Evolutionary conservation across 1,140 invertebrate genomes (phyloP), one percentile per base, ranked within the genome.

Genomic region (Brachionus sp.): DNA sequence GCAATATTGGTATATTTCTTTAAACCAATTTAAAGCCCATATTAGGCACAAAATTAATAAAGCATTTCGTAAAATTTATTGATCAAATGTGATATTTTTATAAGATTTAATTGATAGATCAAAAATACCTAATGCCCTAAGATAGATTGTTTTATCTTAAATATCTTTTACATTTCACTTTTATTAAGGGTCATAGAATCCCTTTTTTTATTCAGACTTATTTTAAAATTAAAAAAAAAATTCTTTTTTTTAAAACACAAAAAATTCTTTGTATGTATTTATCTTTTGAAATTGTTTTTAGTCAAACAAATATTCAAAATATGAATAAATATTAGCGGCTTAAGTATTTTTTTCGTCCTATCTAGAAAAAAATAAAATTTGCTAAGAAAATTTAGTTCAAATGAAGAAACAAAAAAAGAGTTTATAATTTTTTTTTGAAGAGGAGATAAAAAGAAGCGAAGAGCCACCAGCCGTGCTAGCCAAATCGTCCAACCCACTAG

Each of bases 1-100:
- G 50, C 50, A 57, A 57, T 57, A 57, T 57, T 57, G 50, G 50
- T 57, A 57, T 57, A 23, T 57, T 57, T 57, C 19, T 57, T 57
- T 57, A n/a, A 1, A 23, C 50, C 50, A 57, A 6, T n/a, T 57
- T 57, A 57, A 5, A 57, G 19, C 19, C 50, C 16, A 2, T 57
- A 57, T 23, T 57, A 25, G 16, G 16, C 16, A 25, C 50, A 23
- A 25, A 57, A 57, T 57, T 57, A 57, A 57, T 57, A 19, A 57
- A 23, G 19, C 50, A 57, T 57, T 57, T 57, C 50, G 9, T 57
- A 19, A 9, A 57, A 57, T 57, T 57, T 57, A 57, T 57, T 57
- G 50, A 57, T 57, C 50, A 57, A 57, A 57, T 57, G 9, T 57
- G 50, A 57, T 57, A 57, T 57, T 57, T 57, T 57, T 57, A 57